Evolutionary conservation across 2,113 vertebrate genomes (phyloP), one percentile per base, ranked within the genome.

Genomic region (Alligator mississippiensis): DNA sequence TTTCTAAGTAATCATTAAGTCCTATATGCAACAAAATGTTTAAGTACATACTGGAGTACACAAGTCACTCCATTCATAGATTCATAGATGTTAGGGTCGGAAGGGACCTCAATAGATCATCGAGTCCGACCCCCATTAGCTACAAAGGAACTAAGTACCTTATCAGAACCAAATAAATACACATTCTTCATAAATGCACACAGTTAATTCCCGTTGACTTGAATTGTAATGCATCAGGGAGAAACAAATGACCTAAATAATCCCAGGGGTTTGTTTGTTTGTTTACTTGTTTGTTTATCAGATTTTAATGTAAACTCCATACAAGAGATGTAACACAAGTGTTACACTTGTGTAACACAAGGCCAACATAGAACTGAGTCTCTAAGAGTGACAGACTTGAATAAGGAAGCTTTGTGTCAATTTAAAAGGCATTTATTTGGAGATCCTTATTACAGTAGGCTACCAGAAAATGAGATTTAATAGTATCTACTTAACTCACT

Each of bases 101-200:
- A 34, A 34, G 34, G 34, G 34, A 34, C 34, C 34, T 34, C 34
- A 34, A 34, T 34, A 34, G 34, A 34, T 34, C 34, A 34, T 34
- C 34, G 34, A 34, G 34, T 34, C 34, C 4, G 34, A 34, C 34
- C 34, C 34, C 34, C 34, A 61, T 30, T 17, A 13, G 54, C 72
- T 60, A 8, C 10, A 57, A 0, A 66, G 85, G 15, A 72, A 0
- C 0, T 25, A 74, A 72, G n/a, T 74, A 74, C 34, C 55, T 28
- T 21, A 57, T 55, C 34, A 74, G 21, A 87, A 58, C 5, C 54
- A 74, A 79, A 3, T 57, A 77, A 27, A 7, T 63, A 82, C 68
- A 11, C 77, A 8, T 24, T 84, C 77, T 38, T 82, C 74, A 19
- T 7, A 74, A 38, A 1, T 4, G 14, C 57, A 82, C 82, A 59